Percentiles rank a stretch among this genome's conserved stretches.
Evolutionary conservation across 1,140 invertebrate species (phyloP).

Genomic region (Drosophila lacteicornis): DNA sequence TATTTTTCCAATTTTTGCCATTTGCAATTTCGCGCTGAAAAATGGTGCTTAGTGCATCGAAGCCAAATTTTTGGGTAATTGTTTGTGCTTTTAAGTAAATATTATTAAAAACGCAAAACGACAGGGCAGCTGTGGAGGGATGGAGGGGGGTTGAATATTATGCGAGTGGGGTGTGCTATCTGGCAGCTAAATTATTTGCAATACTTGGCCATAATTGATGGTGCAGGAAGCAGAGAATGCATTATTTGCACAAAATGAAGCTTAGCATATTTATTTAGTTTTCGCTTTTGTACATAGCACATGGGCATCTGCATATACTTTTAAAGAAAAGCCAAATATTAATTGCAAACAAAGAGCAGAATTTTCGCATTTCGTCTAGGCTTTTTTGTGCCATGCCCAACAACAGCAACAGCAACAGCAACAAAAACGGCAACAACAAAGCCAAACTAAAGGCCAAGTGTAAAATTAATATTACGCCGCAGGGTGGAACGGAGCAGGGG

Average conservation of each 20-base stretch:
- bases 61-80: constrained; percentile 71
- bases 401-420: constrained; percentile 42
- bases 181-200: constrained; percentile 49
- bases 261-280: constrained; percentile 79
- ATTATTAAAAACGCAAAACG: constrained; percentile 80
- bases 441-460: constrained; percentile 80
- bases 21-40: constrained; percentile 48
- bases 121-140: constrained; percentile 10
- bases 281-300: constrained; percentile 49
- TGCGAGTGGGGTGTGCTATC: constrained; percentile 17
- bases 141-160: constrained; percentile 10
- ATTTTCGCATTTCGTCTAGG: constrained; percentile 57
- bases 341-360: constrained; percentile 68
- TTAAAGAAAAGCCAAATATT: constrained; percentile 72
- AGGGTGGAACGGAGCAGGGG: constrained; percentile 4
- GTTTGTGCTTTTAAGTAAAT: constrained; percentile 79
- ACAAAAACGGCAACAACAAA: constrained; percentile 25
- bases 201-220: constrained; percentile 77
- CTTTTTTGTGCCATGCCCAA: constrained; percentile 63
- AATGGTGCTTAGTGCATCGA: constrained; percentile 33
- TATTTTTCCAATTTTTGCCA: constrained; percentile 32
- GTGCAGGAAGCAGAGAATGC: constrained; percentile 65
- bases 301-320: constrained; percentile 44
- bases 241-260: constrained; percentile 37
- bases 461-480: constrained; percentile 80